Conservation (phyloP, 2,888 invertebrate species). For the Melanotus villosus region DNA sequence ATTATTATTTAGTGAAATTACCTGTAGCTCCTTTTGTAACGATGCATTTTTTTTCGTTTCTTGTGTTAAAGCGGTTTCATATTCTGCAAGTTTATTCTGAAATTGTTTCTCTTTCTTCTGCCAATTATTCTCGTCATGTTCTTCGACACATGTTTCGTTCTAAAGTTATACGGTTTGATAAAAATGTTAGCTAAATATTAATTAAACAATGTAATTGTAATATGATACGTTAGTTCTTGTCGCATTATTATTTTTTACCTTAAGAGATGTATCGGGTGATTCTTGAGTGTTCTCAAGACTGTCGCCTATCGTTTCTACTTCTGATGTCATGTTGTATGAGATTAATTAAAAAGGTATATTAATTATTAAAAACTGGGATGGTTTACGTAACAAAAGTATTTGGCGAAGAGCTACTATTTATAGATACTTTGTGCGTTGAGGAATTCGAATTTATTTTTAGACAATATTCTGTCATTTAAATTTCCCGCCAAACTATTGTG, state of each 20-base stretch:
- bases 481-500: constrained; percentile 52
- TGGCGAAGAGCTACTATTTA: constrained; percentile 52
- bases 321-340: constrained; percentile 12
- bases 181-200: background rate
- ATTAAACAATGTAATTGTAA: too few relatives aligned
- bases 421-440: constrained; percentile 47
- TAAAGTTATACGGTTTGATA: constrained; percentile 6
- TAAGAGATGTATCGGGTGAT: background rate
- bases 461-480: constrained; percentile 51
- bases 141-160: constrained; percentile 18
- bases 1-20: too few relatives aligned
- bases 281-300: constrained; percentile 2
- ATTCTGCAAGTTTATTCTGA: constrained; percentile 27
- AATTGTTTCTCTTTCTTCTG: constrained; percentile 12
- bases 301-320: constrained; percentile 10
- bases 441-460: constrained; percentile 57
- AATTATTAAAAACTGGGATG: constrained; percentile 5
- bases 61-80: constrained; percentile 22
- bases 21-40: constrained; percentile 50
- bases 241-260: constrained; percentile 2
- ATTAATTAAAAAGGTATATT: background rate
- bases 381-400: constrained; percentile 33
- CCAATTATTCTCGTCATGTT: background rate
- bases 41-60: constrained; percentile 25
- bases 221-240: too few relatives aligned